Percentiles rank a stretch among this genome's conserved stretches.
These are phyloP conservation scores for Andrena bicolor DNA, from an alignment of 2,888 invertebrate genomes.

Conservation along the genomic window DNA sequence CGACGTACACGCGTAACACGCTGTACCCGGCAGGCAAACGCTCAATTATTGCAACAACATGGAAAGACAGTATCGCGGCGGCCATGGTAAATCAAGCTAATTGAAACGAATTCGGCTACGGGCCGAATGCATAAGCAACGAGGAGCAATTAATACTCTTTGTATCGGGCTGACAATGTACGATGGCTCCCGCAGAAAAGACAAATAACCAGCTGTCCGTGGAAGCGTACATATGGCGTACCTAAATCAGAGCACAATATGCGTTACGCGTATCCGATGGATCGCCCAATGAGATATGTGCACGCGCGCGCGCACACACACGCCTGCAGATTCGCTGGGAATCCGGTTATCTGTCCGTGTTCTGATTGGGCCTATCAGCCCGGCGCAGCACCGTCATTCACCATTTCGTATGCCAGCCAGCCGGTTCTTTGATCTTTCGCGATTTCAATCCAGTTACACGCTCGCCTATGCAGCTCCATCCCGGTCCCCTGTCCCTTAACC, in stretches of 20 bases:
- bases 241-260: slow-evolving; percentile 69
- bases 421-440: slow-evolving; percentile 83
- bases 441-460: slow-evolving; percentile 83
- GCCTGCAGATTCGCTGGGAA: slow-evolving; percentile 59
- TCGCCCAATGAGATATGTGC: slow-evolving; percentile 71
- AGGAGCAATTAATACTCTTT: slow-evolving; percentile 60
- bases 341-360: slow-evolving; percentile 76
- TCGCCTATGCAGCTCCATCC: slow-evolving; percentile 49
- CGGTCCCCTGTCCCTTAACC: slow-evolving; percentile 30
- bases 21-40: background rate
- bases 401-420: slow-evolving; percentile 66
- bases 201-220: slow-evolving; percentile 64
- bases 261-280: slow-evolving; percentile 71
- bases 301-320: slow-evolving; percentile 37
- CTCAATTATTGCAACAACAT: slow-evolving; percentile 30
- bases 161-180: slow-evolving; percentile 38
- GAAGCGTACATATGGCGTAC: slow-evolving; percentile 60
- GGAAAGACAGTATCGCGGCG: slow-evolving; percentile 12
- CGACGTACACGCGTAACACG: background rate
- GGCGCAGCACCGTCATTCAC: slow-evolving; percentile 60
- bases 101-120: slow-evolving; percentile 54
- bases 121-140: slow-evolving; percentile 19
- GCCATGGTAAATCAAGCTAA: slow-evolving; percentile 49
- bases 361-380: slow-evolving; percentile 75
- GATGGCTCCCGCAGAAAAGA: slow-evolving; percentile 50